Conservation (phyloP, 2,113 vertebrate species). For the Scalopus aquaticus region DNA sequence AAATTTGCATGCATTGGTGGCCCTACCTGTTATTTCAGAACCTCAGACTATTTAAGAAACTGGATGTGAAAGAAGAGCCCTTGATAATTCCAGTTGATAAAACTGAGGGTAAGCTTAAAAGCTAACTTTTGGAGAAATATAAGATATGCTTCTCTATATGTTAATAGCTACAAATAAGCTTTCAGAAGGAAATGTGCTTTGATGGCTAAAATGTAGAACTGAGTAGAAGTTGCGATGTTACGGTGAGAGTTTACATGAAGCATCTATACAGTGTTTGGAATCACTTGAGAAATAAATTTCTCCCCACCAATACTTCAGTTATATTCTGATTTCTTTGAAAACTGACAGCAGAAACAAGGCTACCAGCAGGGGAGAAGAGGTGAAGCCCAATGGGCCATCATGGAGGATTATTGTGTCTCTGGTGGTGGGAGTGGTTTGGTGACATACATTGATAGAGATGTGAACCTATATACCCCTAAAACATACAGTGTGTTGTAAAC, state of each 20-base stretch:
- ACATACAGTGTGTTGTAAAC: too few species aligned
- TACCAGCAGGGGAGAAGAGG: too few species aligned
- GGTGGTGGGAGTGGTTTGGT: too few species aligned
- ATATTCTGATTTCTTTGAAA: not conserved
- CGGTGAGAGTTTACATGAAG: not conserved
- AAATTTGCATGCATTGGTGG: not conserved
- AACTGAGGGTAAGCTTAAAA: not conserved
- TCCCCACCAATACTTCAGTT: not conserved
- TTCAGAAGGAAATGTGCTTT: not conserved
- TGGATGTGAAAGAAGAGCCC: not conserved
- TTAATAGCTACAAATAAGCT: not conserved
- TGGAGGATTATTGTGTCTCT: too few species aligned
- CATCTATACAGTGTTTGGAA: not conserved
- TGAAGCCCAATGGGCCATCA: too few species aligned
- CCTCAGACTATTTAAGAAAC: not conserved
- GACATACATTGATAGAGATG: too few species aligned
- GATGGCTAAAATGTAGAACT: not conserved
- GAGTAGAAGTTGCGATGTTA: not conserved
- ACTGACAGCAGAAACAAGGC: not conserved
- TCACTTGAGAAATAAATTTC: conserved; percentile 18
- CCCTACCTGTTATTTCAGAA: not conserved
- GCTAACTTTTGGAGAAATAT: not conserved
- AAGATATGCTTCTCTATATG: not conserved
- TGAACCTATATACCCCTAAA: too few species aligned
- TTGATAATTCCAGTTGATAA: not conserved